Evolutionary conservation across 1,140 invertebrate genomes (phyloP).

Genomic region (Tribolium castaneum): DNA sequence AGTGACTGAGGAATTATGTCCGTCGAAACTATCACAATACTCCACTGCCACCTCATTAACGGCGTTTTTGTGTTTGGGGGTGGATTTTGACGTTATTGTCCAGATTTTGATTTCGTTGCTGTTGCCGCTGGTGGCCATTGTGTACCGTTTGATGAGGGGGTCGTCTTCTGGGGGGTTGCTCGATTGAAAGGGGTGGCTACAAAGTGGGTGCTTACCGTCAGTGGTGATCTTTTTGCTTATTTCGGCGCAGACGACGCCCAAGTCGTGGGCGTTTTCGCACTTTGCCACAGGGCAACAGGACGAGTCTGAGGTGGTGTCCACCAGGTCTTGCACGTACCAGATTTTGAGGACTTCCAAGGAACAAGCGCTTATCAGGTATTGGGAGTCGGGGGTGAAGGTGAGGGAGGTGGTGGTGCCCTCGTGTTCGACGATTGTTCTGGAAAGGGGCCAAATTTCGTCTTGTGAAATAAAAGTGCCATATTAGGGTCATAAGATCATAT

Average conservation of each 20-base stretch:
- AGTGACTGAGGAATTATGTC: constrained; percentile 69
- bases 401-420: constrained; percentile 74
- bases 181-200: background rate
- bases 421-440: constrained; percentile 73
- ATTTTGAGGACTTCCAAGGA: constrained; percentile 74
- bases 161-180: constrained; percentile 26
- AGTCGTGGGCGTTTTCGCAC: constrained; percentile 77
- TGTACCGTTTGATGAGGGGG: constrained; percentile 65
- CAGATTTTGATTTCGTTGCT: constrained; percentile 81
- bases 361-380: constrained; percentile 75
- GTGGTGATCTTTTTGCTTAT: constrained; percentile 66
- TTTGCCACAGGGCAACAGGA: constrained; percentile 62
- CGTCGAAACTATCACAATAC: constrained; percentile 53
- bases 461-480: too few relatives aligned
- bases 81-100: constrained; percentile 67
- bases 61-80: constrained; percentile 53
- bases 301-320: constrained; percentile 63
- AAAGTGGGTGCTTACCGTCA: constrained; percentile 57
- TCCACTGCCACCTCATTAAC: constrained; percentile 54
- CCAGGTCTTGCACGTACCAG: constrained; percentile 70
- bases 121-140: constrained; percentile 77
- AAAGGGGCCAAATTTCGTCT: background rate
- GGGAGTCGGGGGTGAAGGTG: constrained; percentile 75
- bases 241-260: constrained; percentile 77
- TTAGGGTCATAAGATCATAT: too few relatives aligned